Conservation (phyloP, 2,113 vertebrate genomes). For the Globicephala melas region DNA sequence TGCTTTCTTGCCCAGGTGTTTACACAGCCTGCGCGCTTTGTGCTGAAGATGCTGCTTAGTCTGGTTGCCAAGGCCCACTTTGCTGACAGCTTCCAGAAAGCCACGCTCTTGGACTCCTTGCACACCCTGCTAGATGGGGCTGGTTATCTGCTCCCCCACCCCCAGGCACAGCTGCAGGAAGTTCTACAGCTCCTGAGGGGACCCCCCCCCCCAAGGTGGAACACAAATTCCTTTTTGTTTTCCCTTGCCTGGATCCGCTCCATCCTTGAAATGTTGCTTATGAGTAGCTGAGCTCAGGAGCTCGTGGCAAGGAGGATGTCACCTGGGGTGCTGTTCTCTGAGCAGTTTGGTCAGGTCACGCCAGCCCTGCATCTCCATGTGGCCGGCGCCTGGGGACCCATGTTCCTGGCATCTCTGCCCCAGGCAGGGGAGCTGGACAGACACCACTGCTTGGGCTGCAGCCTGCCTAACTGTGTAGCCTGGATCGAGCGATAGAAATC, state of each 20-base stretch:
- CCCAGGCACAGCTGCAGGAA: background rate
- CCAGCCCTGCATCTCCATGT: background rate
- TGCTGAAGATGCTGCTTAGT: background rate
- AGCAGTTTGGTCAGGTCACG: background rate
- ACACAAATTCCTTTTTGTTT: background rate
- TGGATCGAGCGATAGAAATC: background rate
- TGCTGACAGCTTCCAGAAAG: background rate
- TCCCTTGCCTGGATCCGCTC: background rate
- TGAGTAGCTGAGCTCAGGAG: background rate
- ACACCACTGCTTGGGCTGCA: background rate
- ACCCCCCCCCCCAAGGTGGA: background rate
- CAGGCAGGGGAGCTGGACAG: background rate
- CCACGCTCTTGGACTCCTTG: background rate
- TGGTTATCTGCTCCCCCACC: accelerated
- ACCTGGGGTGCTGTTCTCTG: background rate
- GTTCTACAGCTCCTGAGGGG: background rate
- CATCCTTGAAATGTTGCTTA: background rate
- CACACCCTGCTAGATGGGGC: background rate
- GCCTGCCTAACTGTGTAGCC: accelerated
- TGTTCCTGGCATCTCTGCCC: background rate
- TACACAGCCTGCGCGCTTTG: too few species aligned
- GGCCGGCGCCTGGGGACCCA: background rate
- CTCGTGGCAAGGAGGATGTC: background rate
- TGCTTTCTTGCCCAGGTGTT: background rate
- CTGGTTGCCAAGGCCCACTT: background rate